phyloP scores from a whole-genome alignment of 2,113 vertebrate genomes.

The Amazona vittata region DNA sequence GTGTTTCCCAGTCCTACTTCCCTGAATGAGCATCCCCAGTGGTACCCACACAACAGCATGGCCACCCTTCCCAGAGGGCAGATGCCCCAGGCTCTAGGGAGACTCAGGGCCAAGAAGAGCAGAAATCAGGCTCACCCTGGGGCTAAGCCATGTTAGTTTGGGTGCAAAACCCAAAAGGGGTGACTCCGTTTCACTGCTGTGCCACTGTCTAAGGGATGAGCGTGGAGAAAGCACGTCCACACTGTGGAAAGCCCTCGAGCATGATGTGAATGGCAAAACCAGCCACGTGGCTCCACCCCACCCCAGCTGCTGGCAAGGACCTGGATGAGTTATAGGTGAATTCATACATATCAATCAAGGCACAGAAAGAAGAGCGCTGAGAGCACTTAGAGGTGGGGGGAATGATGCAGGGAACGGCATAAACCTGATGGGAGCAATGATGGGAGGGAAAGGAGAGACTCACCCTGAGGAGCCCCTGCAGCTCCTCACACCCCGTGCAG shows the following conservation, averaged over 20 bases:
- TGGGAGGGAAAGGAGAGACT: not conserved
- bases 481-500: rapidly evolving
- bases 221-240: not conserved
- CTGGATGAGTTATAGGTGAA: not conserved
- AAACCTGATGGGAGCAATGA: not conserved
- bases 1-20: not conserved
- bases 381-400: not conserved
- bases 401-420: not conserved
- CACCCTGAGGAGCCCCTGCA: not conserved
- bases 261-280: rapidly evolving
- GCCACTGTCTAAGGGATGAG: not conserved
- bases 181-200: not conserved
- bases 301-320: not conserved
- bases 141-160: not conserved
- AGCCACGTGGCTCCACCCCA: rapidly evolving
- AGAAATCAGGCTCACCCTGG: not conserved
- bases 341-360: not conserved
- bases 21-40: not conserved
- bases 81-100: not conserved
- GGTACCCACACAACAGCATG: not conserved
- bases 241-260: rapidly evolving
- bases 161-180: not conserved
- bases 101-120: not conserved
- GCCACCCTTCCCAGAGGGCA: not conserved
- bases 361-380: not conserved